Percentiles rank a stretch among this genome's conserved stretches.
Conservation (phyloP, 2,888 invertebrate species). For the Branchinecta sandiegonensis region DNA sequence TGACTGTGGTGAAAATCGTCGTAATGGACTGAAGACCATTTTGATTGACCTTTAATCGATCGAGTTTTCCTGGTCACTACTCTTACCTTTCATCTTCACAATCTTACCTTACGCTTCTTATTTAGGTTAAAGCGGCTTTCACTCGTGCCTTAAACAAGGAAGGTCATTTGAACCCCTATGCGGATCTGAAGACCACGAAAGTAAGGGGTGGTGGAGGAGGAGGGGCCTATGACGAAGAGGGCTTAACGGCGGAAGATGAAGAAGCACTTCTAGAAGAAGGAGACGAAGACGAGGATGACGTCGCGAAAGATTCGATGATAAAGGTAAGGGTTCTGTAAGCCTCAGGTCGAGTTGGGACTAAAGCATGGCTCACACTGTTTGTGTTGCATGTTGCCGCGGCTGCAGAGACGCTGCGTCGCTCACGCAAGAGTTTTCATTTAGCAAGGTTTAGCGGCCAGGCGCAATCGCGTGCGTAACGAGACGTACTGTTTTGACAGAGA, state of each 20-base stretch:
- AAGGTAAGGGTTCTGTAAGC: slow-evolving; percentile 42
- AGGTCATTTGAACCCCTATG: slow-evolving; percentile 59
- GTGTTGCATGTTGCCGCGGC: no score
- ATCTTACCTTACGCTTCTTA: background rate
- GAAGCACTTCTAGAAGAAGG: slow-evolving; percentile 33
- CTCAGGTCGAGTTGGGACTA: background rate
- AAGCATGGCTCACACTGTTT: no score
- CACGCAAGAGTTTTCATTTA: no score
- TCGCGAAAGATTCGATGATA: slow-evolving; percentile 59
- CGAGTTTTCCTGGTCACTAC: no score
- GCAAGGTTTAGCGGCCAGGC: no score
- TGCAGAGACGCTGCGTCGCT: no score
- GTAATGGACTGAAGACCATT: no score
- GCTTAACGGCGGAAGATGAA: slow-evolving; percentile 36
- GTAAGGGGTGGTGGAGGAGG: slow-evolving; percentile 38
- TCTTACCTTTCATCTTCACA: no score
- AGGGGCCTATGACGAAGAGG: slow-evolving; percentile 32
- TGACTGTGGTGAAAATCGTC: no score
- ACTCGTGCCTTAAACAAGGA: slow-evolving; percentile 85
- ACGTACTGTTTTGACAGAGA: no score
- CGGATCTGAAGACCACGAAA: slow-evolving; percentile 46
- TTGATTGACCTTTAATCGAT: no score
- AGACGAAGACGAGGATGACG: slow-evolving; percentile 41
- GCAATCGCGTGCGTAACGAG: no score
- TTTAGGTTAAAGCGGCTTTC: slow-evolving; percentile 76